phyloP scores from a whole-genome alignment of 2,797 vertebrate species.

The Ptychobarbus kaznakovi region DNA sequence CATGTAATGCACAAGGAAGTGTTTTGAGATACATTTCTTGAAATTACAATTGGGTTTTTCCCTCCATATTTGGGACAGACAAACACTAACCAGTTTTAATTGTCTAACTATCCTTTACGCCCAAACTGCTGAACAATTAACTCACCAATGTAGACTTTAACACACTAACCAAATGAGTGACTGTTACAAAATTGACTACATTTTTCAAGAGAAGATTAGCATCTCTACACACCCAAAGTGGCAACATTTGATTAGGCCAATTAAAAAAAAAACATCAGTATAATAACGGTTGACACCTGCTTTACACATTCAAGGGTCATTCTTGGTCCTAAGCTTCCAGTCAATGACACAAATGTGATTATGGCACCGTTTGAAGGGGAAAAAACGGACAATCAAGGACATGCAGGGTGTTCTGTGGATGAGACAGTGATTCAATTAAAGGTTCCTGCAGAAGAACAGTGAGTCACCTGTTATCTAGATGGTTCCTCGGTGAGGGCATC shows the following conservation, averaged over 20 bases:
- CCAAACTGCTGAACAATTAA: background rate
- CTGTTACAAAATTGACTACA: background rate
- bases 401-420: conserved; percentile 28
- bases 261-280: background rate
- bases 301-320: background rate
- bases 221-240: background rate
- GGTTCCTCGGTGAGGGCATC: conserved; percentile 28
- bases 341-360: conserved; percentile 44
- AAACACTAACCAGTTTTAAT: background rate
- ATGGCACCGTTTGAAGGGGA: conserved; percentile 30
- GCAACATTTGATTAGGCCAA: background rate
- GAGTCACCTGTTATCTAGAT: conserved; percentile 52
- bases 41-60: background rate
- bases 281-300: background rate
- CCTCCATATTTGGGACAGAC: background rate
- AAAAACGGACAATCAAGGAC: conserved; percentile 28
- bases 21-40: background rate
- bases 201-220: background rate
- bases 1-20: background rate
- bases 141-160: background rate
- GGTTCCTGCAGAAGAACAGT: conserved; percentile 43
- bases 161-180: background rate
- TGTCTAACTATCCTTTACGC: background rate
- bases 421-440: conserved; percentile 18
- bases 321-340: background rate